phyloP scores from a whole-genome alignment of 2,888 invertebrate genomes.

The Dasypogon diadema region DNA sequence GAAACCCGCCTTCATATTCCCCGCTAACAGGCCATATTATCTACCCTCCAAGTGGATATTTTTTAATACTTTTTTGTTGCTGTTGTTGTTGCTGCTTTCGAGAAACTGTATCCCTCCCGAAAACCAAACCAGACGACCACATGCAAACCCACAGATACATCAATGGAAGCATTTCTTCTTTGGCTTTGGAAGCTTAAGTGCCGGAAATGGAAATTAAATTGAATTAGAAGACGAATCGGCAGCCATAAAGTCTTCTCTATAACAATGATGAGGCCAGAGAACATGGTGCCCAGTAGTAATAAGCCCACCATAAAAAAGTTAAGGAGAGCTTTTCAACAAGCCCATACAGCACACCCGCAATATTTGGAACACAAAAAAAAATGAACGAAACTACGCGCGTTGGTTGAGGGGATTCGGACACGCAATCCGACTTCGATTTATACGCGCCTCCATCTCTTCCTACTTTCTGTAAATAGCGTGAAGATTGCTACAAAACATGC shows the following conservation, averaged over 20 bases:
- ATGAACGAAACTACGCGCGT: constrained; percentile 10
- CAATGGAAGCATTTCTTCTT: background rate
- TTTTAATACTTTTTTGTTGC: constrained; percentile 1
- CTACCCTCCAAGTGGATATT: background rate
- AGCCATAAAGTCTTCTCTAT: constrained; percentile 22
- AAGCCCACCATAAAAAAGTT: background rate
- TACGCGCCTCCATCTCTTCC: background rate
- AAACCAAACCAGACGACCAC: background rate
- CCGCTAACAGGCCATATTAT: constrained; percentile 27
- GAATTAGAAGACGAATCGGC: constrained; percentile 40
- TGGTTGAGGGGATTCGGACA: constrained; percentile 30
- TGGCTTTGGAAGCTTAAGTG: background rate
- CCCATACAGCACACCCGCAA: constrained; percentile 27
- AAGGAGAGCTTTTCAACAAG: constrained; percentile 27
- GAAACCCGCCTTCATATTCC: constrained; percentile 16
- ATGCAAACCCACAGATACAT: background rate
- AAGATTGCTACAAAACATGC: constrained; percentile 46
- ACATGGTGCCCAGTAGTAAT: background rate
- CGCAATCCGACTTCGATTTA: constrained; percentile 43
- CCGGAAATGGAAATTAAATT: constrained; percentile 48
- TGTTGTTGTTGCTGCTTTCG: too few relatives aligned
- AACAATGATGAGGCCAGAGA: background rate
- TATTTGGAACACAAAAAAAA: background rate
- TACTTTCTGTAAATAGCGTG: constrained; percentile 29
- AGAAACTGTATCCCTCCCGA: background rate